Conservation (phyloP, 2,113 vertebrate genomes). For the Tachuris rubrigastra region DNA sequence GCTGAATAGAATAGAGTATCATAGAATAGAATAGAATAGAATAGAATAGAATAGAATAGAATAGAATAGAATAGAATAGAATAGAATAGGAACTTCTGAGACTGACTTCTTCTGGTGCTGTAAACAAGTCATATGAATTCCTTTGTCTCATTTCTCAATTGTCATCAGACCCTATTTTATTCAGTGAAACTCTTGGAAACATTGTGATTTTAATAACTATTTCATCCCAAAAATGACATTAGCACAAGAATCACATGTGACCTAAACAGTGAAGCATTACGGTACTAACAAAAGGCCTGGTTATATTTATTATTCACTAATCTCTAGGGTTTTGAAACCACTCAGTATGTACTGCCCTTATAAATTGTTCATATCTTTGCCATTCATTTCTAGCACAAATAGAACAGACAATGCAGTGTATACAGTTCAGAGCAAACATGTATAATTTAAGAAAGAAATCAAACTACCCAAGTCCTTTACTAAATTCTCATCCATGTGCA, state of each 20-base stretch:
- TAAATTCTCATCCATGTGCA: not conserved
- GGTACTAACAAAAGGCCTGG: not conserved
- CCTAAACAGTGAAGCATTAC: not conserved
- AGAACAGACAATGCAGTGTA: slow-evolving; percentile 9
- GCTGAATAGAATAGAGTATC: not conserved
- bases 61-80: not conserved
- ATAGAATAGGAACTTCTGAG: not conserved
- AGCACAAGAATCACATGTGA: not conserved
- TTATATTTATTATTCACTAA: slow-evolving; percentile 42
- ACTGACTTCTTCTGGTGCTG: not conserved
- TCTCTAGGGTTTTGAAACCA: slow-evolving; percentile 7
- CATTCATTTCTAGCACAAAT: slow-evolving; percentile 33
- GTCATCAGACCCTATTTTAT: not conserved
- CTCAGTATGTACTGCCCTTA: not conserved
- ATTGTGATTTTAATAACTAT: not conserved
- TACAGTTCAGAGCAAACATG: not conserved
- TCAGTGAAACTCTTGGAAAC: not conserved
- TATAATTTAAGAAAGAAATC: slow-evolving; percentile 30
- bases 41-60: not conserved
- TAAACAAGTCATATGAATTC: not conserved
- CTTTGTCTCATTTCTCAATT: not conserved
- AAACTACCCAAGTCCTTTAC: not conserved
- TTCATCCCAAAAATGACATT: not conserved
- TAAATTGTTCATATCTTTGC: slow-evolving; percentile 52
- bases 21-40: not conserved